phyloP scores from a whole-genome alignment of 2,113 vertebrate genomes.

The Melanostigma gelatinosum region DNA sequence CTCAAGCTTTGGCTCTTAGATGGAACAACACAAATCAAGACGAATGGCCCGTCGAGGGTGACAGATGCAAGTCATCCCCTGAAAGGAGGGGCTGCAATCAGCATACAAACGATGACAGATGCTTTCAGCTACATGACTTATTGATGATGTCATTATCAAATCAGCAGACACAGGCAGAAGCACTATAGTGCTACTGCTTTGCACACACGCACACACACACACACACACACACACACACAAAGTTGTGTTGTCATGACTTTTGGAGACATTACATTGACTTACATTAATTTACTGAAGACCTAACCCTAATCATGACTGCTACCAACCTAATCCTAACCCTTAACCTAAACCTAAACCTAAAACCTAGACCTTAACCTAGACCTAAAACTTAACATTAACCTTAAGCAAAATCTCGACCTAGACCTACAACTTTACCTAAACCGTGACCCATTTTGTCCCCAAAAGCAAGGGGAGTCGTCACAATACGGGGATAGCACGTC shows the following conservation, averaged over 20 bases:
- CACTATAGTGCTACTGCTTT: background rate
- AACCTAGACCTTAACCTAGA: background rate
- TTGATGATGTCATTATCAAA: conserved; percentile 56
- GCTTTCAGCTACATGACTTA: conserved; percentile 41
- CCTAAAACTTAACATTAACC: too few relatives aligned
- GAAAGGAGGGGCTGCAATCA: conserved; percentile 37
- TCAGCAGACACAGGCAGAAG: conserved; percentile 21
- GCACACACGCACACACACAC: background rate
- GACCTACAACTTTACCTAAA: too few relatives aligned
- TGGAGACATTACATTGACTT: background rate
- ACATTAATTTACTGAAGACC: too few relatives aligned
- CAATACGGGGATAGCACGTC: too few relatives aligned
- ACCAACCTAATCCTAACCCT: background rate
- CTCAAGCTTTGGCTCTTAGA: conserved; percentile 33
- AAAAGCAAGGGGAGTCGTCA: too few relatives aligned
- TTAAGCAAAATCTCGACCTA: too few relatives aligned
- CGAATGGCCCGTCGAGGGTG: conserved; percentile 60
- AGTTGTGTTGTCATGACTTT: background rate
- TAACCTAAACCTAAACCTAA: background rate
- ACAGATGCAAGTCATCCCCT: conserved; percentile 66
- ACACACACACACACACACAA: conserved; percentile 7
- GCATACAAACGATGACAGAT: conserved; percentile 70
- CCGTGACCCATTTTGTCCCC: too few relatives aligned
- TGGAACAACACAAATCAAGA: conserved; percentile 60
- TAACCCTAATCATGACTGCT: too few relatives aligned